These are phyloP conservation scores for Campylorhamphus procurvoides DNA, from an alignment of 2,113 vertebrate species.

Conservation along the genomic window DNA sequence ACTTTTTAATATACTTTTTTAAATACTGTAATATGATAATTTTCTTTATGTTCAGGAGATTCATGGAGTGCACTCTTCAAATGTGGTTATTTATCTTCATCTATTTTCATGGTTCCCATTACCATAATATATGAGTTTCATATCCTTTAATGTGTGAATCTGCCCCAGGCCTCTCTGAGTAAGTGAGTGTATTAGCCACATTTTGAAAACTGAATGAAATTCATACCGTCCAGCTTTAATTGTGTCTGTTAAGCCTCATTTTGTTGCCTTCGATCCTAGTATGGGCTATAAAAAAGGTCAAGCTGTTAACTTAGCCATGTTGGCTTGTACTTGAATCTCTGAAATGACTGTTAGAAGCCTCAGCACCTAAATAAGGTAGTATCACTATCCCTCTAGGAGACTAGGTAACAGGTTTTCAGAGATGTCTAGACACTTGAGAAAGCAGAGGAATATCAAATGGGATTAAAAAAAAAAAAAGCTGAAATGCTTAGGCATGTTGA, in stretches of 20 bases:
- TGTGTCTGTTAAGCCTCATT: neutral
- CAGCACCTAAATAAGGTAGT: slow-evolving; percentile 3
- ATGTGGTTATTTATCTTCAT: slow-evolving; percentile 22
- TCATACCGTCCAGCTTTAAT: neutral
- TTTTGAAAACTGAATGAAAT: slow-evolving; percentile 31
- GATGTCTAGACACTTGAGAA: slow-evolving; percentile 37
- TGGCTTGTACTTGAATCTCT: neutral
- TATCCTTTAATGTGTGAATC: slow-evolving; percentile 34
- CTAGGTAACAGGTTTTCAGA: slow-evolving; percentile 37
- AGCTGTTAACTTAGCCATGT: neutral
- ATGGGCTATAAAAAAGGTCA: neutral
- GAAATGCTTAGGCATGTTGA: neutral
- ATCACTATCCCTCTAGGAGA: neutral
- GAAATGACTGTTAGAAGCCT: neutral
- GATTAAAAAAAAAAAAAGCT: neutral
- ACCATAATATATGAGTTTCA: slow-evolving; percentile 14
- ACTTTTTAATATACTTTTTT: neutral
- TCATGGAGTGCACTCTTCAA: neutral
- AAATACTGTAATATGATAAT: neutral
- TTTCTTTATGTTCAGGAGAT: neutral
- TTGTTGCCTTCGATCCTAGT: neutral
- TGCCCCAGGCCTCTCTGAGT: slow-evolving; percentile 18
- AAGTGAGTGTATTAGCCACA: neutral
- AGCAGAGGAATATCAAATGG: slow-evolving; percentile 42
- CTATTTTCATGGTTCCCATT: slow-evolving; percentile 22